Evolutionary conservation across 2,113 vertebrate genomes (phyloP).

Genomic region (Corvus moneduloides): DNA sequence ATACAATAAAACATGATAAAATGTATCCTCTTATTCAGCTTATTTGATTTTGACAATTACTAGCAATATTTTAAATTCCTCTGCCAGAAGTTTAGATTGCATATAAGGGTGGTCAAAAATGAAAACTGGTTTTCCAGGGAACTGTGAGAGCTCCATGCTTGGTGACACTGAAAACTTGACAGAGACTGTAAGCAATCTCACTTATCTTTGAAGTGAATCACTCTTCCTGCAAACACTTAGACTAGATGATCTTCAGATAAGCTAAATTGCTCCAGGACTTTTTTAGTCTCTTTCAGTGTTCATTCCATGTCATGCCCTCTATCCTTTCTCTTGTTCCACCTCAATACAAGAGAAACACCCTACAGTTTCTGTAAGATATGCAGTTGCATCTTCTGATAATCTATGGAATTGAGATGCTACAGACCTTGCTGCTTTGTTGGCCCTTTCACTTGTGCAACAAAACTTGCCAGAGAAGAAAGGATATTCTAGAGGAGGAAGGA

Average conservation of each 20-base stretch:
- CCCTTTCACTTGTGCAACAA: background rate
- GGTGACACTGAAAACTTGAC: background rate
- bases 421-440: background rate
- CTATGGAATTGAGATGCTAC: accelerated
- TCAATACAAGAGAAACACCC: background rate
- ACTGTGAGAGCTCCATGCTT: background rate
- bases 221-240: background rate
- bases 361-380: background rate
- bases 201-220: background rate
- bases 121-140: background rate
- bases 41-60: background rate
- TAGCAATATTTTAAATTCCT: background rate
- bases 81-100: background rate
- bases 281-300: background rate
- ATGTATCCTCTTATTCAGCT: background rate
- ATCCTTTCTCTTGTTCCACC: background rate
- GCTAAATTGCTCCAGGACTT: background rate
- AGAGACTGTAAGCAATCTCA: background rate
- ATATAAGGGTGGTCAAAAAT: background rate
- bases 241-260: background rate
- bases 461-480: background rate
- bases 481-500: background rate
- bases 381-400: background rate
- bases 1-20: background rate
- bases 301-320: background rate